phyloP scores from a whole-genome alignment of 2,797 vertebrate genomes.

The Fistularia commersonii region DNA sequence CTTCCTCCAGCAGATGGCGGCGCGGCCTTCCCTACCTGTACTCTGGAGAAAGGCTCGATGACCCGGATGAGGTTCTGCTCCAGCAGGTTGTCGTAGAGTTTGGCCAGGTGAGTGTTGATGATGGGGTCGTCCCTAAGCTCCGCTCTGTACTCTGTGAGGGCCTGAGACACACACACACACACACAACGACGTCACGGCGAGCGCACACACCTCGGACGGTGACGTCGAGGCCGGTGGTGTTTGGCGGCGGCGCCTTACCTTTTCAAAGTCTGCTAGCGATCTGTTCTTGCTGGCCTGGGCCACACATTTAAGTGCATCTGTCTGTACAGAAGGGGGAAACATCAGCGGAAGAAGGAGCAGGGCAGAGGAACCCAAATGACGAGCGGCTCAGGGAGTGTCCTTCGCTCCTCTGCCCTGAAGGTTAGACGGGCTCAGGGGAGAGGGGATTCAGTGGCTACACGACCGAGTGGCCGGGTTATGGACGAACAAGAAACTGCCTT shows the following conservation, averaged over 20 bases:
- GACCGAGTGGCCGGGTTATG: no score
- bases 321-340: constrained; percentile 67
- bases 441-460: no score
- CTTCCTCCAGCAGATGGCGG: no score
- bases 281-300: constrained; percentile 98
- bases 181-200: neutral
- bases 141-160: constrained; percentile 93
- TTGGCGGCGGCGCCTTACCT: constrained; percentile 75
- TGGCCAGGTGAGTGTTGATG: constrained; percentile 94
- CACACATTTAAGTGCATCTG: constrained; percentile 94
- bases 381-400: no score
- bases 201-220: no score
- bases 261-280: constrained; percentile 98
- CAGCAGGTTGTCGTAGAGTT: constrained; percentile 95
- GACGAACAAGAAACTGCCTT: no score
- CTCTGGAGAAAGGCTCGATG: constrained; percentile 98
- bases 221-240: no score
- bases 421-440: no score
- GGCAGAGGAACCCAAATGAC: no score
- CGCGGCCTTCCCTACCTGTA: constrained; percentile 79
- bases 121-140: constrained; percentile 97
- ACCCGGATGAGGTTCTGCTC: constrained; percentile 98
- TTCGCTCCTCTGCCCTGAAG: no score
- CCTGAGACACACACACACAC: constrained; percentile 67
- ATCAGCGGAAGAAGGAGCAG: no score